Evolutionary conservation across 2,113 vertebrate genomes (phyloP).

Genomic region (Pleuronectes platessa): DNA sequence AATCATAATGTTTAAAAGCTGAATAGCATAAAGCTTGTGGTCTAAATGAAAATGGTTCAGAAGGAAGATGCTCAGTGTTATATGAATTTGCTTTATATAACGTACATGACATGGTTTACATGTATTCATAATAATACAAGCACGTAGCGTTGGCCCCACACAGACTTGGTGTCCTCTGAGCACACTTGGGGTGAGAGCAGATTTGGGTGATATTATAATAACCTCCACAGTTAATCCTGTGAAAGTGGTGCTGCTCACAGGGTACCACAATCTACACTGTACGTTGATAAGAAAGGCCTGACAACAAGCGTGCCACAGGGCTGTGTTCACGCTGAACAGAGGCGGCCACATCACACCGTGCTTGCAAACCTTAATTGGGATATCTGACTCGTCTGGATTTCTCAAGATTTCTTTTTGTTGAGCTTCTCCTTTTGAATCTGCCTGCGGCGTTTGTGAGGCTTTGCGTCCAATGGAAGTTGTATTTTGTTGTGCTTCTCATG

Average conservation of each 20-base stretch:
- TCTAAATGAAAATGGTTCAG: not conserved
- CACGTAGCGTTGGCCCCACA: not conserved
- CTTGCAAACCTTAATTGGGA: constrained; percentile 48
- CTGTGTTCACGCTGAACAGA: constrained; percentile 41
- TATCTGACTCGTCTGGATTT: constrained; percentile 35
- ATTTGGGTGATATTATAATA: constrained; percentile 38
- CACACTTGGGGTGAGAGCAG: constrained; percentile 13
- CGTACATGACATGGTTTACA: not conserved
- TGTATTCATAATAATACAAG: not conserved
- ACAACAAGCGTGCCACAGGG: constrained; percentile 43
- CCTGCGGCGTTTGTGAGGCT: not conserved
- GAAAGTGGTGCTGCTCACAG: constrained; percentile 39
- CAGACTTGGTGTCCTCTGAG: constrained; percentile 13
- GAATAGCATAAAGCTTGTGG: not conserved
- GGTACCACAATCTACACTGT: constrained; percentile 25
- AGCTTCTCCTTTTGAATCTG: not conserved
- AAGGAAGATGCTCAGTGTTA: not conserved
- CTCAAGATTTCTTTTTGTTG: constrained; percentile 15
- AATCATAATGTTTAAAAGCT: not conserved
- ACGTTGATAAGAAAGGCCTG: constrained; percentile 55
- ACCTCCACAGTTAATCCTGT: constrained; percentile 51
- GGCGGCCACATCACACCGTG: constrained; percentile 31
- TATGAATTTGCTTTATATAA: not conserved
- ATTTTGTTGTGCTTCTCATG: not conserved
- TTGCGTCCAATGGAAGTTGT: constrained; percentile 5